Evolutionary conservation across 2,888 invertebrate genomes (phyloP).

Genomic region (Frankliniella intonsa): DNA sequence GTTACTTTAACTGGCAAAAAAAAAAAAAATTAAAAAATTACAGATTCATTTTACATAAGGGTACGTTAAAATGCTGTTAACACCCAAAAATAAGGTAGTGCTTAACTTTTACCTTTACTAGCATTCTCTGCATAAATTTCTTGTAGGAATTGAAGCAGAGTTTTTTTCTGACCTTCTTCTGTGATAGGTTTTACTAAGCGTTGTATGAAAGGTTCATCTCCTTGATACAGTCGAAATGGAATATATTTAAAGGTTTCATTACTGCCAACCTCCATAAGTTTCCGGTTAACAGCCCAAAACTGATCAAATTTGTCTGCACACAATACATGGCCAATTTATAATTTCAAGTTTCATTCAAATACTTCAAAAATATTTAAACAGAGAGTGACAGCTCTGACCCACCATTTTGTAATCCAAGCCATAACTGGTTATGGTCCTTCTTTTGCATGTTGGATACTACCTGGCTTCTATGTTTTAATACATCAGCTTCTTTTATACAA

Average conservation of each 20-base stretch:
- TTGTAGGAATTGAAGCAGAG: conserved; percentile 63
- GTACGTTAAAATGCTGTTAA: neutral
- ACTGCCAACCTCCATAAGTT: conserved; percentile 79
- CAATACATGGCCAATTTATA: neutral
- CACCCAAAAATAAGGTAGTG: neutral
- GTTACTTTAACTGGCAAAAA: conserved; percentile 63
- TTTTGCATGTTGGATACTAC: conserved; percentile 89
- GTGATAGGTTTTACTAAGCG: conserved; percentile 70
- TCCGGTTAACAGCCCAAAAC: conserved; percentile 95
- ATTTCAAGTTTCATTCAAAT: neutral
- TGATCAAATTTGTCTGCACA: conserved; percentile 91
- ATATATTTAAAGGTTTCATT: conserved; percentile 80
- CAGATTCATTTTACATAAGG: neutral
- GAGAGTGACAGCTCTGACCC: conserved; percentile 37
- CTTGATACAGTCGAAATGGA: conserved; percentile 77
- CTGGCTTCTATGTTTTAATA: conserved; percentile 90
- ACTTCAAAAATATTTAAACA: conserved; percentile 4
- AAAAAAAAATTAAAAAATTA: conserved; percentile 32
- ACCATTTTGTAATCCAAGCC: conserved; percentile 92
- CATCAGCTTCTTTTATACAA: conserved; percentile 95
- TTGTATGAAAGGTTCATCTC: conserved; percentile 68
- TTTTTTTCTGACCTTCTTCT: conserved; percentile 67
- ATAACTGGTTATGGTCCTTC: conserved; percentile 93
- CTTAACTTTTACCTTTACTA: conserved; percentile 20
- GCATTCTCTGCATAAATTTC: conserved; percentile 62